These are phyloP conservation scores for Anastrepha obliqua DNA, from an alignment of 1,140 invertebrate species.

Conservation along the genomic window DNA sequence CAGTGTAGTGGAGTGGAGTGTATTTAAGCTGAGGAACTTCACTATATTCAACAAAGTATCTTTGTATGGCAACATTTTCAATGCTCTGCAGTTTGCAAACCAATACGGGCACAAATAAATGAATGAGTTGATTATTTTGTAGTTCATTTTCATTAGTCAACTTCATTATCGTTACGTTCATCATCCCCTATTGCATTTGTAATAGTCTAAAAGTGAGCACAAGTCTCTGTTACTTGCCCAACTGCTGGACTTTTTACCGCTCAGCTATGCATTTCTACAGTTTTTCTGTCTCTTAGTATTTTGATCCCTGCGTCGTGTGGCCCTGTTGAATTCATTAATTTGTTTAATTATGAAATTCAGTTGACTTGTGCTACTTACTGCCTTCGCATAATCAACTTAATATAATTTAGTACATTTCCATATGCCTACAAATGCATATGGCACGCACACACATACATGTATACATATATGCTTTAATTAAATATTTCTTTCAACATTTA, in stretches of 20 bases:
- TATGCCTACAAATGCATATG: too few relatives aligned
- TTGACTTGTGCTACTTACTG: conserved; percentile 47
- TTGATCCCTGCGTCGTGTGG: not conserved
- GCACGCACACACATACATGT: not conserved
- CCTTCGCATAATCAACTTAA: not conserved
- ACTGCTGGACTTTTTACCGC: not conserved
- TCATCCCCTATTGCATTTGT: not conserved
- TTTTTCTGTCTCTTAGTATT: not conserved
- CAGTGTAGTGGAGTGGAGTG: not conserved
- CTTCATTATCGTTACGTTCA: not conserved
- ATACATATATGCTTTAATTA: conserved; percentile 11
- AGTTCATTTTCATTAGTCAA: conserved; percentile 12
- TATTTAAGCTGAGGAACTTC: not conserved
- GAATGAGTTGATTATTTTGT: conserved; percentile 30
- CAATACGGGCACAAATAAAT: conserved; percentile 2
- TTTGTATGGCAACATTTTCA: conserved; percentile 38
- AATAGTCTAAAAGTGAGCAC: conserved; percentile 18
- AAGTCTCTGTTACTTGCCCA: not conserved
- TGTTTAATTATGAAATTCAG: conserved; percentile 43
- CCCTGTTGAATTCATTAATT: conserved; percentile 5
- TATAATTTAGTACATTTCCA: not conserved
- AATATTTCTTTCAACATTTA: not conserved
- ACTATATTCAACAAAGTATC: not conserved
- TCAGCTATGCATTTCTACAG: not conserved
- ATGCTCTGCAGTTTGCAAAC: not conserved